Base-by-base conservation (phyloP, 2,113 vertebrate species). In the Forbesichthys agassizii region DNA sequence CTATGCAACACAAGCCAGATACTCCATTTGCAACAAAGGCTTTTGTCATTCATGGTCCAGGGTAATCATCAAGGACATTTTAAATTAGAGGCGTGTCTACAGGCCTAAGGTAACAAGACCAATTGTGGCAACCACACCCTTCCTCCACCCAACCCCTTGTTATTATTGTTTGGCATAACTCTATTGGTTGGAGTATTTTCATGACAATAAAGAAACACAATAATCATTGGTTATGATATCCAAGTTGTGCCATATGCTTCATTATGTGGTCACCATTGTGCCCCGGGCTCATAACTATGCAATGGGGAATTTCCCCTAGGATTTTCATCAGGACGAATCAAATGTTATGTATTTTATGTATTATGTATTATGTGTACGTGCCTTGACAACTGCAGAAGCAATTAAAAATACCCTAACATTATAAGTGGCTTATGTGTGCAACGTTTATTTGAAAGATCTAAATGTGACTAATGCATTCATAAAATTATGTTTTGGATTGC, bases 391-490 rank as follows among this genome's bases (percentile, higher is more conserved):
- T 74, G 66, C 54, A 71, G 36, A 69, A 36, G 47, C 54, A 75
- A 62, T 62, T 61, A 66, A 51, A 65, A 73, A 20, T 71, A 68
- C 68, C 54, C 62, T 42, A 60, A 33, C 75, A 48, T 61, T 65
- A 68, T 48, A 69, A 71, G 48, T 74, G 51, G 59, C 48, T 47
- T 78, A 78, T 75, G 77, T 82, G 60, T 65, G 57, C 63, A 72
- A 18, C 67, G 74, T 75, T 71, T 63, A 71, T 71, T 76, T 78
- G 65, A 84, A 80, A 18, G 60, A 51, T 70, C 47, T 57, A 59
- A 82, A 81, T 68, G 78, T 68, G 54, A 68, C 70, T 71, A 82
- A 84, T 70, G 70, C 65, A 75, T 84, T 86, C 69, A 84, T 82
- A 83, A 73, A 84, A 33, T 78, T 83, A 83, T 51, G 27, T 64